phyloP scores from a whole-genome alignment of 2,113 vertebrate genomes.

The Amphiprion ocellaris region DNA sequence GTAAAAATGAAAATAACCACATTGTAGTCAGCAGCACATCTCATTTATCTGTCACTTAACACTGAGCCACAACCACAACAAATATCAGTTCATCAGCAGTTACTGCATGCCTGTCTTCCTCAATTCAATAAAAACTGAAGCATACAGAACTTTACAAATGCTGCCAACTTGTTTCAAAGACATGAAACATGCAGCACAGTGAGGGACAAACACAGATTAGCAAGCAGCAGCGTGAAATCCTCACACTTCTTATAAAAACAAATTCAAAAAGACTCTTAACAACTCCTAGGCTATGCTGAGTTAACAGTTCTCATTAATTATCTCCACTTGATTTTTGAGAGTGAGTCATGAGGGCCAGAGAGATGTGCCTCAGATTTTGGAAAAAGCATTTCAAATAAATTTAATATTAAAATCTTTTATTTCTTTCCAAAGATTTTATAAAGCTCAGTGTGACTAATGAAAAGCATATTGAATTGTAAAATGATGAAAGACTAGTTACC shows the following conservation, averaged over 20 bases:
- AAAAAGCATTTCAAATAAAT: not conserved
- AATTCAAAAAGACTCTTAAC: not conserved
- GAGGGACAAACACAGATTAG: slow-evolving; percentile 13
- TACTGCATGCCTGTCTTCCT: not conserved
- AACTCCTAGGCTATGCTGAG: not conserved
- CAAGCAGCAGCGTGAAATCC: slow-evolving; percentile 26
- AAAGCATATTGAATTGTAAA: not conserved
- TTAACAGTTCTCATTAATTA: not conserved
- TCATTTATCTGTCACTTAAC: not conserved
- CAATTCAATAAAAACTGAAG: slow-evolving; percentile 29
- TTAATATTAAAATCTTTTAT: not conserved
- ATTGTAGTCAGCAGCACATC: not conserved
- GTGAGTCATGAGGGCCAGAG: not conserved
- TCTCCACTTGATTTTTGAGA: not conserved
- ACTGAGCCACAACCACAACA: not conserved
- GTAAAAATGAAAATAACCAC: not conserved
- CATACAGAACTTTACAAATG: slow-evolving; percentile 10
- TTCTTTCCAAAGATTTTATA: not conserved
- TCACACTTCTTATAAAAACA: not conserved
- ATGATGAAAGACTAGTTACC: slow-evolving; percentile 82
- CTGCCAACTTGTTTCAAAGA: slow-evolving; percentile 28
- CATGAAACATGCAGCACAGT: not conserved
- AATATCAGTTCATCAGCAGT: slow-evolving; percentile 16
- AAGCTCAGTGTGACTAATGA: not conserved
- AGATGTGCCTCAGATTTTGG: not conserved